Evolutionary conservation across 1,140 invertebrate genomes (phyloP), one percentile per base, ranked within the genome.

Genomic region (Gryon sp.): DNA sequence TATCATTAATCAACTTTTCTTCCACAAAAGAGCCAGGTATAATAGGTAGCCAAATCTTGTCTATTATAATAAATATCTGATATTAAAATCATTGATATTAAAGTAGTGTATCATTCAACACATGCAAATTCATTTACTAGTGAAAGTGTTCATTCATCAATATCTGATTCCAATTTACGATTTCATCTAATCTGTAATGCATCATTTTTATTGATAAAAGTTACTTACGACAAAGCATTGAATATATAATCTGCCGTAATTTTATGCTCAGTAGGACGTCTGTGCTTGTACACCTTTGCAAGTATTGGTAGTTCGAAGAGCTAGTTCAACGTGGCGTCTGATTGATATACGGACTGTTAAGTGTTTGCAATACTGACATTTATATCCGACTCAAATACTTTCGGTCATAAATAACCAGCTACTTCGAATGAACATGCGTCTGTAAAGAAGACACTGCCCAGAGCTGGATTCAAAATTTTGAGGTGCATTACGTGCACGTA

Each of bases 321-420:
- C 79, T 78, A 76, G 76, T 76, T 75, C 53, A 50, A 75, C 65
- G 74, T 85, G 84, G 83, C 84, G 81, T 87, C 81, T 88, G 87
- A 89, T 88, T 88, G 87, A 89, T 88, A 88, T 89, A 89, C 84
- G 82, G 85, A 87, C 86, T 88, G 87, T 89, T 88, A 87, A 89
- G 87, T 87, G 86, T 86, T 85, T 85, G 85, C 85, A 86, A 88
- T 88, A 84, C 85, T 82, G 86, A 88, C 86, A 79, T 89, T 88
- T 88, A 88, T 88, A 89, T 84, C 82, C 80, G 82, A 81, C 83
- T 85, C 82, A 83, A 87, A 88, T 88, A 87, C 84, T 83, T 85
- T 79, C 76, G 82, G 80, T 82, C 84, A 85, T 88, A 88, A 89
- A 89, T 89, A 88, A 89, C 83, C 79, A 52, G 55, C 74, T 83